phyloP scores from a whole-genome alignment of 2,113 vertebrate species.

The Otocyon megalotis region DNA sequence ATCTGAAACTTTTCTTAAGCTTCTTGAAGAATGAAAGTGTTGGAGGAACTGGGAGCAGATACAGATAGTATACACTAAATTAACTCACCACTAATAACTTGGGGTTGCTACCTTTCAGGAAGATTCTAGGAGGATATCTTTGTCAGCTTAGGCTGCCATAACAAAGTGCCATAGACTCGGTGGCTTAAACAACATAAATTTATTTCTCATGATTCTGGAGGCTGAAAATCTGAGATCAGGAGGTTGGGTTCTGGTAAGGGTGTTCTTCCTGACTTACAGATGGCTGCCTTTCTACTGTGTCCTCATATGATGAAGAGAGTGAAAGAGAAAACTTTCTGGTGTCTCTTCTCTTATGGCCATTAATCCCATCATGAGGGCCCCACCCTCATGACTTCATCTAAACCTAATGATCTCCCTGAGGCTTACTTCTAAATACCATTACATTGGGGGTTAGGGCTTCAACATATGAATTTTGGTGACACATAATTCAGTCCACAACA shows the following conservation, averaged over 20 bases:
- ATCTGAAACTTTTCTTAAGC: constrained; percentile 21
- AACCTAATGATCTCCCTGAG: background rate
- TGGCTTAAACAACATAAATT: background rate
- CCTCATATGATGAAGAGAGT: background rate
- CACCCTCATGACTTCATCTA: constrained; percentile 6
- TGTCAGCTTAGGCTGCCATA: background rate
- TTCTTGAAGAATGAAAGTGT: constrained; percentile 24
- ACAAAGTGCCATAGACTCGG: background rate
- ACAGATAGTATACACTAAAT: background rate
- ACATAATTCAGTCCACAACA: background rate
- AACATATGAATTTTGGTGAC: background rate
- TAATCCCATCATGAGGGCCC: background rate
- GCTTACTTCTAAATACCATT: background rate
- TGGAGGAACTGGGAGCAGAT: background rate
- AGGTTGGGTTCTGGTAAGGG: constrained; percentile 26
- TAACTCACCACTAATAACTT: background rate
- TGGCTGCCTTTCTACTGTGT: background rate
- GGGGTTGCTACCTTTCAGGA: background rate
- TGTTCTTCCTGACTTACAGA: background rate
- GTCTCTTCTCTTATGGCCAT: background rate
- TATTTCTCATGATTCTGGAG: constrained; percentile 14
- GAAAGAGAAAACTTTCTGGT: background rate
- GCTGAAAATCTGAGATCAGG: background rate
- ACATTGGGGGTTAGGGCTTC: background rate
- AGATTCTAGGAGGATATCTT: background rate